Evolutionary conservation across 2,797 vertebrate genomes (phyloP), one percentile per base, ranked within the genome.

Genomic region (Phrynocephalus vlangalii): DNA sequence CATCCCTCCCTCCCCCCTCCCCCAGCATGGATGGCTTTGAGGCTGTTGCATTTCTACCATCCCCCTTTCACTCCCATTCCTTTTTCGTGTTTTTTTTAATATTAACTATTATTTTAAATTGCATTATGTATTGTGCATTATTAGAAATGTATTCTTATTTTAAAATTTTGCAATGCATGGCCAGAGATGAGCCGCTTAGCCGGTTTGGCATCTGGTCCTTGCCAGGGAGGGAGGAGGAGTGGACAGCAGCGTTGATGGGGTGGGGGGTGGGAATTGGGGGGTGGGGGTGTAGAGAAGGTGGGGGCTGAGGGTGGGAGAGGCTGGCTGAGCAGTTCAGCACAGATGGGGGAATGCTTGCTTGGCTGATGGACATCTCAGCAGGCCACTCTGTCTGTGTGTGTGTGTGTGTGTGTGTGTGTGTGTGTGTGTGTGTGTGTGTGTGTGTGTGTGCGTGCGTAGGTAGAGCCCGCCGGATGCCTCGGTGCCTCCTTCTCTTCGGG

Each of bases 131-230:
- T 44, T 44, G 5, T 44, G 38, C 38, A 44, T 44, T 44, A 44
- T 44, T 44, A 44, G 38, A 44, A 44, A 44, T 44, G 38, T 56
- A 56, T 56, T 56, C 2, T 56, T 56, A 13, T 56, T 56, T 56
- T 56, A 56, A 44, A 56, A 56, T 56, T 11, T 56, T 56, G 52
- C 52, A 63, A 63, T 63, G 60, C 60, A 48, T 72, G 76, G 67
- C 76, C 30, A 71, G 50, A 13, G 66, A 79, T 26, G 75, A 82
- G 82, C 60, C 38, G 26, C 50, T 48, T 67, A 18, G 75, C 22
- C 67, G 75, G 28, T 50, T 9, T 79, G 68, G 67, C 68, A 79
- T 63, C 68, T 88, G 85, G 75, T 33, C 60, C 87, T 66, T 26
- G 81, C 7, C 0, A 9, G 60, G 20, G 68, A 26, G 11, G 73